Percentiles rank a stretch among this genome's conserved stretches.
Evolutionary conservation across 2,888 invertebrate species (phyloP).

Genomic region (Ennomos erosarius): DNA sequence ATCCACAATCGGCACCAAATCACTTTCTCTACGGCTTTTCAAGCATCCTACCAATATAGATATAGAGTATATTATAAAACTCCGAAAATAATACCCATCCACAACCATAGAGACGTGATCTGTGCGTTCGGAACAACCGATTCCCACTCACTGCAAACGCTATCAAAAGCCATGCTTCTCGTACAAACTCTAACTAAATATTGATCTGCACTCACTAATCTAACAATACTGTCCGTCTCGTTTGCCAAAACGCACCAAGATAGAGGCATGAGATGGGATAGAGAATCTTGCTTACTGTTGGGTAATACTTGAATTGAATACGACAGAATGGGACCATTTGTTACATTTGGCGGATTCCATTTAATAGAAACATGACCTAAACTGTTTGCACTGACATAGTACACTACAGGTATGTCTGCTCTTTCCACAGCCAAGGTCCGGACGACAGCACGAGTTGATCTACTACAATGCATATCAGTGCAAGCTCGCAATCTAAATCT

Average conservation of each 20-base stretch:
- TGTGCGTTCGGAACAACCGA: conserved; percentile 31
- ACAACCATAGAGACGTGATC: conserved; percentile 49
- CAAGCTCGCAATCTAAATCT: conserved; percentile 71
- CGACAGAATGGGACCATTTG: conserved; percentile 71
- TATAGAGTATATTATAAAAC: conserved; percentile 52
- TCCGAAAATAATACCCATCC: conserved; percentile 60
- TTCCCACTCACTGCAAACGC: conserved; percentile 46
- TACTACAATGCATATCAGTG: conserved; percentile 59
- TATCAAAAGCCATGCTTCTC: conserved; percentile 45
- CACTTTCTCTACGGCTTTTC: conserved; percentile 42
- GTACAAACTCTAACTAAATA: conserved; percentile 51
- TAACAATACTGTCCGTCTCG: conserved; percentile 43
- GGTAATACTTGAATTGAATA: conserved; percentile 68
- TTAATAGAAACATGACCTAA: conserved; percentile 55
- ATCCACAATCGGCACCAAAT: conserved; percentile 63
- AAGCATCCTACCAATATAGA: conserved; percentile 55
- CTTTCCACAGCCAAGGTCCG: conserved; percentile 59
- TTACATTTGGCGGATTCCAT: conserved; percentile 66
- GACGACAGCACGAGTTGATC: conserved; percentile 63
- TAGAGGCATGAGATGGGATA: conserved; percentile 54
- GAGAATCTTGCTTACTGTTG: conserved; percentile 46
- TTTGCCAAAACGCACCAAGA: conserved; percentile 60
- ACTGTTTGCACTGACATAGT: conserved; percentile 43
- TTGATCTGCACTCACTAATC: conserved; percentile 51
- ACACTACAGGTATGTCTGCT: conserved; percentile 62